Percentiles rank a stretch among this genome's conserved stretches.
Evolutionary conservation across 2,888 invertebrate genomes (phyloP).

Genomic region (Gryllus longicercus): DNA sequence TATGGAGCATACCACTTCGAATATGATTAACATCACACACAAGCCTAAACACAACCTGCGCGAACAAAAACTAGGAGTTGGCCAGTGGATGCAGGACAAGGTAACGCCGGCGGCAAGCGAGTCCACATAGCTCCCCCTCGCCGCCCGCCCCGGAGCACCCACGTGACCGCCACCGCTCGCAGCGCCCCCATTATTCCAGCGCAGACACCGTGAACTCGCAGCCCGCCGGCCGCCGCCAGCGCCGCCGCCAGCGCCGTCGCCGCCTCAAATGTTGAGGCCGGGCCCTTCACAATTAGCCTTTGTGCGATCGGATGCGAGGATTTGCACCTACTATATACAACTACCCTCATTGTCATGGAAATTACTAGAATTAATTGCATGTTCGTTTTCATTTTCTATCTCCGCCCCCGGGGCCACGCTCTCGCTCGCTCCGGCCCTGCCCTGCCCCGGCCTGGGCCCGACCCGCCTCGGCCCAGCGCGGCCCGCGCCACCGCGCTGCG

Average conservation of each 20-base stretch:
- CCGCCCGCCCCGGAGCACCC: too few relatives aligned
- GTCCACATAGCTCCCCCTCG: too few relatives aligned
- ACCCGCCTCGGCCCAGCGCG: too few relatives aligned
- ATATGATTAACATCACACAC: too few relatives aligned
- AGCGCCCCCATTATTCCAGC: not conserved
- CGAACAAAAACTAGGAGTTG: too few relatives aligned
- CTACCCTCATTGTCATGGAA: constrained; percentile 22
- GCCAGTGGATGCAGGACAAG: too few relatives aligned
- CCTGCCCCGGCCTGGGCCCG: too few relatives aligned
- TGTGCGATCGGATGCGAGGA: constrained; percentile 9
- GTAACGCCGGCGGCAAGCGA: too few relatives aligned
- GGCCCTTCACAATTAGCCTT: constrained; percentile 17
- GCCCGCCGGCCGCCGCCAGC: not conserved
- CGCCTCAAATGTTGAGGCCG: not conserved
- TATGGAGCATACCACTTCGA: too few relatives aligned
- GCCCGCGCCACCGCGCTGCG: too few relatives aligned
- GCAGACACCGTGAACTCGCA: constrained; percentile 5
- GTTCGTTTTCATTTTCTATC: constrained; percentile 19
- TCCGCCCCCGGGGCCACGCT: not conserved
- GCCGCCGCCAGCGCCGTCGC: not conserved
- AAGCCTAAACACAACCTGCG: too few relatives aligned
- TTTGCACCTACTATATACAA: constrained; percentile 6
- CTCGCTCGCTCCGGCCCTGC: too few relatives aligned
- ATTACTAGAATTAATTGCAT: constrained; percentile 24
- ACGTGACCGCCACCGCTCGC: not conserved